These are phyloP conservation scores for Zingel zingel DNA, from an alignment of 2,113 vertebrate genomes.

Conservation along the genomic window DNA sequence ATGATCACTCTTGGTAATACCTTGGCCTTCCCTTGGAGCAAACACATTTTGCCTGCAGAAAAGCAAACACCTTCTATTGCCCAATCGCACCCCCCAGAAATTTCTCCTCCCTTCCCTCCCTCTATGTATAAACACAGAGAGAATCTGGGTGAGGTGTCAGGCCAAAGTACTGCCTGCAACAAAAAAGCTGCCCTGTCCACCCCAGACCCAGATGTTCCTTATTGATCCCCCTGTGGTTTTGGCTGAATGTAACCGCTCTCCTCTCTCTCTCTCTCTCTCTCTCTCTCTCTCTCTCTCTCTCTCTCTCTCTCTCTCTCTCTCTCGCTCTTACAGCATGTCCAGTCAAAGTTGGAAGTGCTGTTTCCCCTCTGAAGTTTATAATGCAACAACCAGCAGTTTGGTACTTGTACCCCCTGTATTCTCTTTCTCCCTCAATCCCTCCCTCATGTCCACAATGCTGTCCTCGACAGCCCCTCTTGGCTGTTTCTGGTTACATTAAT, in stretches of 20 bases:
- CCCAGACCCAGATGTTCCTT: slow-evolving; percentile 83
- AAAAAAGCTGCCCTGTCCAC: slow-evolving; percentile 79
- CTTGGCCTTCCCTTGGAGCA: slow-evolving; percentile 41
- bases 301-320: slow-evolving; percentile 29
- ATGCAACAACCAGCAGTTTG: slow-evolving; percentile 44
- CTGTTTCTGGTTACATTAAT: slow-evolving; percentile 77
- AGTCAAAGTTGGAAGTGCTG: slow-evolving; percentile 47
- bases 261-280: slow-evolving; percentile 10
- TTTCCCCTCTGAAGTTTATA: slow-evolving; percentile 51
- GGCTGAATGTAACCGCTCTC: slow-evolving; percentile 76
- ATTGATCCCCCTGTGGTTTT: slow-evolving; percentile 80
- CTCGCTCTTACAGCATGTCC: slow-evolving; percentile 25
- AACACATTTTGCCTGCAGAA: slow-evolving; percentile 58
- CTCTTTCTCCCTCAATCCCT: slow-evolving; percentile 25
- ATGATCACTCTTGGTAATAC: slow-evolving; percentile 11
- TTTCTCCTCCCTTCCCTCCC: slow-evolving; percentile 46
- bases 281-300: slow-evolving; percentile 35
- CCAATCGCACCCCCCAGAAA: slow-evolving; percentile 36
- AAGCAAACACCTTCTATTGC: slow-evolving; percentile 69
- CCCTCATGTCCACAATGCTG: slow-evolving; percentile 37
- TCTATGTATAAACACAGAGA: slow-evolving; percentile 67
- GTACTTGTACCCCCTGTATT: slow-evolving; percentile 5
- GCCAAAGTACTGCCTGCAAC: slow-evolving; percentile 77
- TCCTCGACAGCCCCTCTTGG: slow-evolving; percentile 66
- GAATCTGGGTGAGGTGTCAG: slow-evolving; percentile 76